phyloP scores from a whole-genome alignment of 2,113 vertebrate species.

The Entelurus aequoreus region DNA sequence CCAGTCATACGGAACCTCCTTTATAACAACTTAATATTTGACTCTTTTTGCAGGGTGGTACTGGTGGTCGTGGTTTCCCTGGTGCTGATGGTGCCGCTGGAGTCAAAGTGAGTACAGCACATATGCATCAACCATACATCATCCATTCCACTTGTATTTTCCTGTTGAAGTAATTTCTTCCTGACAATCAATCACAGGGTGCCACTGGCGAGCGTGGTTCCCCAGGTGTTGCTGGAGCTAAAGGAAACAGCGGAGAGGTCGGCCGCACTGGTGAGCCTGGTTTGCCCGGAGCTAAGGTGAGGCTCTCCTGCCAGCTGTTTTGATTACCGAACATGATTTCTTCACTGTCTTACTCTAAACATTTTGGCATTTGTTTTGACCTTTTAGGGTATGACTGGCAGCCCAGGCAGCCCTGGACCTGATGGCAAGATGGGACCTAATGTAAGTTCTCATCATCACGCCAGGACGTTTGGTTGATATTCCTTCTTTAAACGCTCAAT shows the following conservation, averaged over 20 bases:
- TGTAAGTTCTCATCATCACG: slow-evolving; percentile 73
- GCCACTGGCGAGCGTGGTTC: slow-evolving; percentile 85
- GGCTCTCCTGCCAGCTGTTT: slow-evolving; percentile 2
- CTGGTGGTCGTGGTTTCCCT: slow-evolving; percentile 94
- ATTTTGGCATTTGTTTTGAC: slow-evolving; percentile 14
- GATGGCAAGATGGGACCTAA: slow-evolving; percentile 88
- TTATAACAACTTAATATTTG: slow-evolving; percentile 4
- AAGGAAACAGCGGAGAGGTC: slow-evolving; percentile 89
- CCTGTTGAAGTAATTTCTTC: not conserved
- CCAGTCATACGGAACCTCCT: too few species aligned
- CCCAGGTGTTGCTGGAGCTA: slow-evolving; percentile 82
- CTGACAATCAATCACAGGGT: slow-evolving; percentile 68
- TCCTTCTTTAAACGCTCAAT: not conserved
- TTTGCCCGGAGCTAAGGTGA: slow-evolving; percentile 92
- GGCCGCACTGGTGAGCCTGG: slow-evolving; percentile 92
- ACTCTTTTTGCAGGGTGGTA: slow-evolving; percentile 76
- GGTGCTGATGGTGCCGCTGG: slow-evolving; percentile 86
- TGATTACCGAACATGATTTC: not conserved
- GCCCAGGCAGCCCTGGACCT: slow-evolving; percentile 92
- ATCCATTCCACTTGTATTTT: not conserved
- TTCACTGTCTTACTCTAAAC: slow-evolving; percentile 17
- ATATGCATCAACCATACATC: not conserved
- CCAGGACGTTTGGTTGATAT: too few species aligned
- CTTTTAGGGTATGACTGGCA: slow-evolving; percentile 92
- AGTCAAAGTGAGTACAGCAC: slow-evolving; percentile 77